These are phyloP conservation scores for Dallia pectoralis DNA, from an alignment of 2,797 vertebrate genomes.

Conservation along the genomic window DNA sequence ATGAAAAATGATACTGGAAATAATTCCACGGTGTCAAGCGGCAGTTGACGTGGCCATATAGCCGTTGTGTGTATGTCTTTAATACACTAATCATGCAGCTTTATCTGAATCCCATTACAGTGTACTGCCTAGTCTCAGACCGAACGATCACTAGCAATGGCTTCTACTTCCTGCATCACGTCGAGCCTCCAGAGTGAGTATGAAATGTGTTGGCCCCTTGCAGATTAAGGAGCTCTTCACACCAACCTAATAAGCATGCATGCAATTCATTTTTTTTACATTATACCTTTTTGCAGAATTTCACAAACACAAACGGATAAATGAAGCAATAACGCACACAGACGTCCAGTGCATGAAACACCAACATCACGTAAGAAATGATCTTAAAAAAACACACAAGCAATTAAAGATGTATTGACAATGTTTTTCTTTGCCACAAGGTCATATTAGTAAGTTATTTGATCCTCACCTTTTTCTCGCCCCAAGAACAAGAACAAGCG, in stretches of 20 bases:
- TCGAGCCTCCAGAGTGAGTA: conserved; percentile 14
- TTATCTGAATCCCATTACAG: conserved; percentile 20
- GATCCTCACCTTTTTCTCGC: neutral
- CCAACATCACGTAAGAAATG: conserved; percentile 1
- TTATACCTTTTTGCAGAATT: conserved; percentile 5
- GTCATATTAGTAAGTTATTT: neutral
- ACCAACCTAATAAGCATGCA: neutral
- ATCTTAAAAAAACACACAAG: conserved; percentile 9
- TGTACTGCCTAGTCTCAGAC: conserved; percentile 23
- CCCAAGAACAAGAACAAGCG: neutral
- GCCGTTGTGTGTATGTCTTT: conserved; percentile 1
- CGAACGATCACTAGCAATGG: conserved; percentile 18
- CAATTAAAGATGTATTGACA: neutral
- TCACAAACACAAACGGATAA: conserved; percentile 21
- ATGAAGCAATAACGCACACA: conserved; percentile 28
- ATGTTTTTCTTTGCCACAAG: conserved; percentile 1
- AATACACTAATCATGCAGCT: neutral
- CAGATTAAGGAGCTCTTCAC: conserved; percentile 47
- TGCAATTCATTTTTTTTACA: conserved; percentile 4
- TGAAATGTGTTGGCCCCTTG: conserved; percentile 55
- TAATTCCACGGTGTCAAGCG: neutral
- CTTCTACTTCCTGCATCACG: conserved; percentile 9
- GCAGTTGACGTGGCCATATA: neutral
- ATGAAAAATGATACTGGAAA: neutral
- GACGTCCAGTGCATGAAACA: conserved; percentile 38